Evolutionary conservation across 2,113 vertebrate genomes (phyloP), one percentile per base, ranked within the genome.

Genomic region (Aspidoscelis tigris): DNA sequence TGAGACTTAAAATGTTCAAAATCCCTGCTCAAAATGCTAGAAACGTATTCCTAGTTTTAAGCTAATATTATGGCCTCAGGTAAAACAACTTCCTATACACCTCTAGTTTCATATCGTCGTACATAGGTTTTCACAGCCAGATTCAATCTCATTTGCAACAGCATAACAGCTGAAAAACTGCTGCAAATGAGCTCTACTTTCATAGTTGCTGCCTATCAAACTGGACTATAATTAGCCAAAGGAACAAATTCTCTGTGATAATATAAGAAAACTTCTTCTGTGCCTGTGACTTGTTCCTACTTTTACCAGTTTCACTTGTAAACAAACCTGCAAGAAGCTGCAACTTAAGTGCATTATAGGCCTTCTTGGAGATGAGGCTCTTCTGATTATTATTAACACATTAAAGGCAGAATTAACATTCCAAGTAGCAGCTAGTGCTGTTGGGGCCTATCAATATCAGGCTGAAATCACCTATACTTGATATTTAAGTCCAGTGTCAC

Each of bases 401-500:
- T 22, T 47, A 70, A 82, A 58, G 10, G 41, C 24, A 74, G 16
- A 53, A 68, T 80, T 69, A 55, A 83, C 76, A 55, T 76, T 7
- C 3, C 7, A 18, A 55, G 20, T 10, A 82, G 43, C 18, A 64
- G 43, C 73, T 39, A 39, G 33, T 61, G 14, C 58, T 53, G 65
- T 86, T 39, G 3, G 85, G 82, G 61, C 76, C 6, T 86, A 86
- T 55, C 78, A 87, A n/a, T 33, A 22, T 65, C 75, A 66, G 78
- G 84, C 53, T 70, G 83, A 86, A 76, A 79, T 73, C 10, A 47
- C 3, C 65, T 73, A 83, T 84, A 78, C 70, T 61, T 81, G 18
- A 26, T 82, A 50, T 3, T 84, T 84, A 89, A 81, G 70, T 90
- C 77, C 85, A 87, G 71, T 91, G 33, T 21, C 77, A 90, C 39